These are phyloP conservation scores for Thaumetopoea pityocampa DNA, from an alignment of 1,140 invertebrate genomes.

Conservation along the genomic window DNA sequence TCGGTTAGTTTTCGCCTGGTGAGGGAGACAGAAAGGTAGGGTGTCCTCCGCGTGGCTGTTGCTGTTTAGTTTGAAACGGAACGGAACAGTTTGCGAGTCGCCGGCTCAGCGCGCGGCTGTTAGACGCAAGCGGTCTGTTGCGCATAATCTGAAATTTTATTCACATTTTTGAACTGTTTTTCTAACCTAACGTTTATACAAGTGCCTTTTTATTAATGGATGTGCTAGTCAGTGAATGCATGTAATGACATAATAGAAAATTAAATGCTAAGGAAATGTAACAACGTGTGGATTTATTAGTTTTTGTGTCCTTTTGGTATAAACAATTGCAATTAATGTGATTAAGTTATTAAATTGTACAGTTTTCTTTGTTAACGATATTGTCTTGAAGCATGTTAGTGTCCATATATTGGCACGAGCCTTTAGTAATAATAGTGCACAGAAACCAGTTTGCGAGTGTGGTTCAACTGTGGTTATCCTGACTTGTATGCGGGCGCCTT, in stretches of 20 bases:
- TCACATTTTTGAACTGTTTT: slow-evolving; percentile 46
- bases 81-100: slow-evolving; percentile 72
- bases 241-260: slow-evolving; percentile 46
- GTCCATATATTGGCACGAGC: slow-evolving; percentile 69
- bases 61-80: slow-evolving; percentile 59
- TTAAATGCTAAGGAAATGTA: slow-evolving; percentile 39
- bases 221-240: slow-evolving; percentile 67
- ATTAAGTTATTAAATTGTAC: slow-evolving; percentile 41
- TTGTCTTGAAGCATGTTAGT: slow-evolving; percentile 55
- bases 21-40: slow-evolving; percentile 66
- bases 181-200: slow-evolving; percentile 36
- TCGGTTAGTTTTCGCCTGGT: slow-evolving; percentile 29
- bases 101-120: slow-evolving; percentile 64
- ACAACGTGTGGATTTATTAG: slow-evolving; percentile 54
- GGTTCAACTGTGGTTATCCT: slow-evolving; percentile 67
- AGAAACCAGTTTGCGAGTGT: slow-evolving; percentile 70
- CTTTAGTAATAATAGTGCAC: slow-evolving; percentile 75
- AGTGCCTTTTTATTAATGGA: slow-evolving; percentile 68
- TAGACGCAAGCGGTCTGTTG: slow-evolving; percentile 58
- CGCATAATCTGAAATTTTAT: slow-evolving; percentile 62
- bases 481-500: slow-evolving; percentile 62
- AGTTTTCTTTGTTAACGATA: slow-evolving; percentile 51
- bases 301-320: slow-evolving; percentile 73
- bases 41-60: slow-evolving; percentile 64
- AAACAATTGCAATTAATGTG: slow-evolving; percentile 43